phyloP scores from a whole-genome alignment of 2,113 vertebrate species.

The Nymphicus hollandicus region DNA sequence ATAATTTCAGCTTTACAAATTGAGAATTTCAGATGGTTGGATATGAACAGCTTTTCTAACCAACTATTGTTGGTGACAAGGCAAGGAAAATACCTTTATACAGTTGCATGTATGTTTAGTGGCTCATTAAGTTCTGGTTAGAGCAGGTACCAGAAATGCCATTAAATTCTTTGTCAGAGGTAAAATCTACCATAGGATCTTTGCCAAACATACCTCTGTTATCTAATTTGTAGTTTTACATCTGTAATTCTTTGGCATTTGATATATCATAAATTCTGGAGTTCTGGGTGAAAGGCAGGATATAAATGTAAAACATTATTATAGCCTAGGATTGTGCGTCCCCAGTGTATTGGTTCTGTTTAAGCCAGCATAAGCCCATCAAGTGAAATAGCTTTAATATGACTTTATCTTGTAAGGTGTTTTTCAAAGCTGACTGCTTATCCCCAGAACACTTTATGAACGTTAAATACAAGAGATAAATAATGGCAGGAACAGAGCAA shows the following conservation, averaged over 20 bases:
- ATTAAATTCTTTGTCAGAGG: not conserved
- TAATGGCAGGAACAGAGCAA: constrained; percentile 6
- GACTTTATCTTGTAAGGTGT: constrained; percentile 53
- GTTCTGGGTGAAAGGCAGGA: not conserved
- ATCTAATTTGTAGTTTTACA: not conserved
- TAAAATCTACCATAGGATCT: not conserved
- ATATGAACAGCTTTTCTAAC: not conserved
- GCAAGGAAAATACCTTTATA: not conserved
- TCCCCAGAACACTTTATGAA: constrained; percentile 1
- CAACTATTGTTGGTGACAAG: not conserved
- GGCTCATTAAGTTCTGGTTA: not conserved
- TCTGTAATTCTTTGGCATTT: not conserved
- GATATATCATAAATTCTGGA: not conserved
- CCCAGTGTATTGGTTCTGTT: not conserved
- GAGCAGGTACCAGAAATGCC: not conserved
- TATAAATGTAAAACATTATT: constrained; percentile 39
- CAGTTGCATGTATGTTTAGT: not conserved
- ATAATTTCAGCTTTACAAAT: not conserved
- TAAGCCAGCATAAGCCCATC: constrained; percentile 32
- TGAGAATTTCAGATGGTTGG: not conserved
- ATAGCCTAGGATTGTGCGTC: not conserved
- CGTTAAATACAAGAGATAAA: constrained; percentile 25
- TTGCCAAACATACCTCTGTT: not conserved
- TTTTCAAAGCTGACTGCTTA: constrained; percentile 56
- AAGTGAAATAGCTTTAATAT: constrained; percentile 38